Base-by-base conservation (phyloP, 2,888 invertebrate species). In the Agrotis ipsilon region DNA sequence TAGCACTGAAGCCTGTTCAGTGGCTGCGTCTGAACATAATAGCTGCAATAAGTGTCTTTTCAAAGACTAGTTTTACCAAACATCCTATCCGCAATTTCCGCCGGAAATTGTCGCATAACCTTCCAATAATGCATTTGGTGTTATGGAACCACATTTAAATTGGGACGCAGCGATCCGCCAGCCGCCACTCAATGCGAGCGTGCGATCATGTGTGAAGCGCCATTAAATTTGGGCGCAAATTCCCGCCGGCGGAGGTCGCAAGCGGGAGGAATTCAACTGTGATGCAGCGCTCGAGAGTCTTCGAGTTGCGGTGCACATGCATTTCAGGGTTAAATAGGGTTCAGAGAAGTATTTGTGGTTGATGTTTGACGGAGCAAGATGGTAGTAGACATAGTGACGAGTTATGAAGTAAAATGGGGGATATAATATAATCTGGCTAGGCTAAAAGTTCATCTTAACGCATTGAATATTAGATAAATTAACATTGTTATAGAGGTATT, bases 101-200 rank as follows among this genome's bases (percentile, higher is more conserved):
- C 16, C 1, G 18, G n/a, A 46, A 63, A 46, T 59, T 55, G 32
- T 55, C 19, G 27, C 55, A 59, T 16, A 43, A n/a, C 19, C 11
- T 18, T 46, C n/a, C 18, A 54, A 59, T 52, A 78, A 70, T 80
- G 71, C 75, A 62, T 74, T 48, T 80, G 85, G 83, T n/a, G n/a
- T 89, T 88, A 89, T 91, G 88, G 85, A 89, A 88, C 88, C 86
- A 83, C 85, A 85, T 89, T 91, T 87, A 90, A 91, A 92, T 92
- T 92, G 88, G 90, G 89, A 90, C 82, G 90, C 92, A 89, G 86
- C 90, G 91, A 92, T 86, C 91, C 89, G 89, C 63, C 64, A 68
- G 61, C 60, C 65, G 55, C 72, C 68, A 77, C 79, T 85, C 78
- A 79, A 79, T 76, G 65, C 67, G 51, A 68, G 75, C 59, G 68